These are phyloP conservation scores for Pristionchus arcanus DNA, from an alignment of 2,888 invertebrate genomes.

Conservation along the genomic window DNA sequence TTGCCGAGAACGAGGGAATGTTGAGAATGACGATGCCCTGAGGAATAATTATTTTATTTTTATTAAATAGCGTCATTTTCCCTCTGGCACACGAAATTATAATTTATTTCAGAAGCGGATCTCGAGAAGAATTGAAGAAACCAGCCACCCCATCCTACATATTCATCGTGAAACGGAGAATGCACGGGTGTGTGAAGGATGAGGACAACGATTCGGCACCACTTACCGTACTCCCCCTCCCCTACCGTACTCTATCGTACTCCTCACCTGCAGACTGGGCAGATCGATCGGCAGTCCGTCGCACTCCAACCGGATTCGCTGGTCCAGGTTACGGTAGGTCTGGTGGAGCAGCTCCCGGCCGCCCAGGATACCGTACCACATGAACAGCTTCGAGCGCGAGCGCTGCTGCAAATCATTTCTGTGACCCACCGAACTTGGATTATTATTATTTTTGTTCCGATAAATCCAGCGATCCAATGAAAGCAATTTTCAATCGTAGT, in stretches of 20 bases:
- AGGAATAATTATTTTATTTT: constrained; percentile 79
- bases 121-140: no score
- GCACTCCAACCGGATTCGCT: constrained; percentile 94
- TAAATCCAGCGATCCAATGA: no score
- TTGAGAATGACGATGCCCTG: constrained; percentile 96
- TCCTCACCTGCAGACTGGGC: constrained; percentile 89
- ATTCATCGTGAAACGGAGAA: no score
- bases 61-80: no score
- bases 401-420: constrained; percentile 59
- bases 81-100: no score
- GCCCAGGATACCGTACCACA: constrained; percentile 88
- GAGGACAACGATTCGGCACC: no score
- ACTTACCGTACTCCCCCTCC: not conserved
- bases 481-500: not conserved
- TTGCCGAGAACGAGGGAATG: constrained; percentile 98
- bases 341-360: constrained; percentile 84
- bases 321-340: constrained; percentile 95
- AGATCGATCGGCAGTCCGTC: constrained; percentile 96
- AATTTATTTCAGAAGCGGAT: no score
- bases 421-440: not conserved
- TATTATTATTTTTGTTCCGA: not conserved
- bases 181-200: no score
- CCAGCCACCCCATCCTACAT: no score
- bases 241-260: not conserved
- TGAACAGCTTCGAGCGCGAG: constrained; percentile 92